These are phyloP conservation scores for Engraulis encrasicolus DNA, from an alignment of 2,113 vertebrate genomes.

Conservation along the genomic window DNA sequence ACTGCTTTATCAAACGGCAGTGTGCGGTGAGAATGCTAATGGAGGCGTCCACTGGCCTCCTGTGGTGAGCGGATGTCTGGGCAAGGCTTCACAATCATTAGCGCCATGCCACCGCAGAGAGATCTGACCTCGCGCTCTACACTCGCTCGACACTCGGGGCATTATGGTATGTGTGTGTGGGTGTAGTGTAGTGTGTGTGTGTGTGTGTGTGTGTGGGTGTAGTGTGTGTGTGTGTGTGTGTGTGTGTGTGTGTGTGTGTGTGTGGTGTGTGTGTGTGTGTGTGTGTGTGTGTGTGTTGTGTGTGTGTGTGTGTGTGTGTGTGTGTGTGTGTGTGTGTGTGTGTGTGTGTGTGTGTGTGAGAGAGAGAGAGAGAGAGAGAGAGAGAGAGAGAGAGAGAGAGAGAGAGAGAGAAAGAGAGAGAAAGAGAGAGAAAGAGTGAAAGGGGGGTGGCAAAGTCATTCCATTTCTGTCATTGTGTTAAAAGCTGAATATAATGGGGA, in stretches of 20 bases:
- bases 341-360: no score
- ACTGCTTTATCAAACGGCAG: conserved; percentile 64
- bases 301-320: no score
- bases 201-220: no score
- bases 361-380: no score
- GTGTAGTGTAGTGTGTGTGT: no score
- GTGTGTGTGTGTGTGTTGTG: no score
- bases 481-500: background rate
- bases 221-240: no score
- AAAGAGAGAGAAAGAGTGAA: background rate
- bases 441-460: background rate
- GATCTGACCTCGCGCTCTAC: conserved; percentile 52
- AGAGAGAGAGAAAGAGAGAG: no score
- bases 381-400: no score
- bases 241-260: no score
- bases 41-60: conserved; percentile 48
- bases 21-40: conserved; percentile 53
- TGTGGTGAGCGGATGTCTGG: conserved; percentile 57
- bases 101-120: conserved; percentile 49
- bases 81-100: conserved; percentile 71
- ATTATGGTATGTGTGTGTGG: conserved; percentile 10
- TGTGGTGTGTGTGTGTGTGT: no score
- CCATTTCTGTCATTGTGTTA: background rate
- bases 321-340: no score
- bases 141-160: conserved; percentile 55